Evolutionary conservation across 2,113 vertebrate genomes (phyloP).

Genomic region (Brienomyrus brachyistius): DNA sequence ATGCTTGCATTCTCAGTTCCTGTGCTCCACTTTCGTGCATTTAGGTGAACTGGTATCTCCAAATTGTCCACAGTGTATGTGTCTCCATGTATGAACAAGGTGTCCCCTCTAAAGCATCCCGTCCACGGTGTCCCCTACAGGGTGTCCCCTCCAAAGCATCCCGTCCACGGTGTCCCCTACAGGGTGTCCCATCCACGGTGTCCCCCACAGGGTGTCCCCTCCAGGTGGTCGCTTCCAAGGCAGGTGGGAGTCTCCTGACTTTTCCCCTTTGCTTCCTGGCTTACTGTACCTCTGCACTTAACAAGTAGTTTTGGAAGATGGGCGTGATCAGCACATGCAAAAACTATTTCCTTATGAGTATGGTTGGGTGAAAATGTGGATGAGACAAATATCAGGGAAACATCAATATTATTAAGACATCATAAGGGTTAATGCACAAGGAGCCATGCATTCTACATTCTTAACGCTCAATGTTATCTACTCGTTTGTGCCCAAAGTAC

Average conservation of each 20-base stretch:
- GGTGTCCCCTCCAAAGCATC: not conserved
- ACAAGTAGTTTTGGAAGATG: not conserved
- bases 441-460: too few relatives aligned
- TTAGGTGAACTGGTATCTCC: not conserved
- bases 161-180: not conserved
- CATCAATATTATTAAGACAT: too few relatives aligned
- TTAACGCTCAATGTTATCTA: too few relatives aligned
- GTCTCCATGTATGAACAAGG: not conserved
- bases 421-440: too few relatives aligned
- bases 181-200: too few relatives aligned
- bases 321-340: not conserved
- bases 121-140: too few relatives aligned
- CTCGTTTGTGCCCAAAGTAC: too few relatives aligned
- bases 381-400: not conserved
- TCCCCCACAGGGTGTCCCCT: too few relatives aligned
- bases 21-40: not conserved
- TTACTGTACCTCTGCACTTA: not conserved
- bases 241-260: not conserved
- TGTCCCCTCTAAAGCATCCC: not conserved
- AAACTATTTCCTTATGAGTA: not conserved
- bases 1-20: not conserved
- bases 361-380: not conserved
- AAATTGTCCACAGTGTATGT: not conserved
- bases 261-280: not conserved
- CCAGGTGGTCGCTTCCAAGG: too few relatives aligned